Base-by-base conservation (phyloP, 1,140 invertebrate species). In the Idris sp. region DNA sequence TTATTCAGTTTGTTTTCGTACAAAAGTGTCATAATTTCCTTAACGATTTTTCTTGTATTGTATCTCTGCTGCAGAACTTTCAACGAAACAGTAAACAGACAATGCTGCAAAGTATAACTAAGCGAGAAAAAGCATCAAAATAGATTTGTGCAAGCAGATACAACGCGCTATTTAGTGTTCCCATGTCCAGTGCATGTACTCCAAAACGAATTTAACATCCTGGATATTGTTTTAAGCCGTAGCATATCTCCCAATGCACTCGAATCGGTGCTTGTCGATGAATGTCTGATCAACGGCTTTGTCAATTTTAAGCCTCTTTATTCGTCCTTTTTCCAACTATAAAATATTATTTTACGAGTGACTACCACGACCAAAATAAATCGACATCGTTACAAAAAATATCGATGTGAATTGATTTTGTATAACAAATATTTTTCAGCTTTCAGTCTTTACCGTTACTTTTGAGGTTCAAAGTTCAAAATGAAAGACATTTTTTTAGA, bases 251-350 rank as follows among this genome's bases (percentile, higher is more conserved):
- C 77, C 81, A 77, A 78, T 82, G 76, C 79, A 81, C 74, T 81
- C 83, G 79, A 84, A 82, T 61, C 64, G 58, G 59, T 74, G 59
- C 64, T 79, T 80, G 77, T 84, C 84, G 82, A 86, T 85, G 82
- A 87, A 76, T 80, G 84, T 86, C 81, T 83, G 85, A 85, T 85
- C 83, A 81, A 81, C 82, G 85, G 86, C 85, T 87, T 87, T 85
- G 78, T 80, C 82, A 84, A 86, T 86, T 86, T 87, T 87, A 87
- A 87, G 83, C 83, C 78, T 80, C 80, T 77, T 76, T 65, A 78
- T 77, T 75, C 64, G 73, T 77, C 74, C 77, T 79, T 83, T 73
- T 83, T 82, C 79, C 77, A 61, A 40, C 30, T 53, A 51, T 25
- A 62, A 72, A 76, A 72, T 76, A 72, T 59, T 67, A 54, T 69